Conservation (phyloP, 1,140 invertebrate species). For the Wiebesia pumilae region DNA sequence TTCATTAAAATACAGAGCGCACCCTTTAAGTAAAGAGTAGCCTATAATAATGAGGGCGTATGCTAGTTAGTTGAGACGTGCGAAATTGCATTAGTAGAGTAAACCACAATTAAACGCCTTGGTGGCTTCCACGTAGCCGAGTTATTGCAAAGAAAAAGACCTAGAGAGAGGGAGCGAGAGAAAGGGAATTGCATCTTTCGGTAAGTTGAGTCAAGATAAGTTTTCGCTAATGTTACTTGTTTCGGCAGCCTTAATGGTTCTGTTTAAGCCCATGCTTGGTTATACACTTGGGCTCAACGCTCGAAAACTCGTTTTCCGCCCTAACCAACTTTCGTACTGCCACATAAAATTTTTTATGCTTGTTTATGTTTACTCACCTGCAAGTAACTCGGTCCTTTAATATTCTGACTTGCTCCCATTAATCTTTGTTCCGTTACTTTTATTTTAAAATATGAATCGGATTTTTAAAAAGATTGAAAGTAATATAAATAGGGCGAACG, state of each 20-base stretch:
- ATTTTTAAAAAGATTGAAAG: too few relatives aligned
- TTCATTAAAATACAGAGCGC: slow-evolving; percentile 31
- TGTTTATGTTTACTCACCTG: neutral
- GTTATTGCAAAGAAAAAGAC: slow-evolving; percentile 54
- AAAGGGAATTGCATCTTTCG: slow-evolving; percentile 56
- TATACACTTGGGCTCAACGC: slow-evolving; percentile 41
- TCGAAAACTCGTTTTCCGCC: neutral
- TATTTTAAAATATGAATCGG: too few relatives aligned
- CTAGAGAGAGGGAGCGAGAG: neutral
- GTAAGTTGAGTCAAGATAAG: slow-evolving; percentile 65
- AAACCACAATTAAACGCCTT: slow-evolving; percentile 65
- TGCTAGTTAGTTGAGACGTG: slow-evolving; percentile 26
- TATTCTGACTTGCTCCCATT: neutral
- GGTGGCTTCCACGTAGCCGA: slow-evolving; percentile 57
- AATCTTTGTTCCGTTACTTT: too few relatives aligned
- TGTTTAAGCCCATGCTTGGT: slow-evolving; percentile 62
- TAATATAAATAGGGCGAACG: too few relatives aligned
- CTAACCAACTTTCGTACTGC: slow-evolving; percentile 15
- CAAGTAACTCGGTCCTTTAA: neutral
- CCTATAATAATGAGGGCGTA: slow-evolving; percentile 25
- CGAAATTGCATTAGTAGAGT: slow-evolving; percentile 48
- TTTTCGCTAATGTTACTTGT: slow-evolving; percentile 74
- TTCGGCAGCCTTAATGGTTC: slow-evolving; percentile 66
- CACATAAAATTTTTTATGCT: neutral
- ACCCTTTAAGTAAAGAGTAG: neutral